These are phyloP conservation scores for Drosophila meridionalis DNA, from an alignment of 2,888 invertebrate species.

Conservation along the genomic window DNA sequence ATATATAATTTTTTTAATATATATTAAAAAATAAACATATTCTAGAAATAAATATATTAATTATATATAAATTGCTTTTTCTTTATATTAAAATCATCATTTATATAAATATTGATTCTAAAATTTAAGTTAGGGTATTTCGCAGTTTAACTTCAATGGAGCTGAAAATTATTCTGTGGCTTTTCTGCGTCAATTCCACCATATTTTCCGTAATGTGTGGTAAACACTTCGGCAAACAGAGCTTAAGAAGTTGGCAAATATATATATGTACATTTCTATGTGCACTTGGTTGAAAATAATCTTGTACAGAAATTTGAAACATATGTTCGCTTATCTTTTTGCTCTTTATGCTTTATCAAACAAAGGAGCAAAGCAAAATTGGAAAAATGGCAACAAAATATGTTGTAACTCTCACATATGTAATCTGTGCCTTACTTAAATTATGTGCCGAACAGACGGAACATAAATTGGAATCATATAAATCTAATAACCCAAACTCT, in stretches of 20 bases:
- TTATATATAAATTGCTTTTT: too few species aligned
- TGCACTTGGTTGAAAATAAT: background rate
- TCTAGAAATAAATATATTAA: too few species aligned
- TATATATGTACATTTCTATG: conserved; percentile 28
- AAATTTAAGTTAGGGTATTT: conserved; percentile 23
- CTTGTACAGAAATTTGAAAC: conserved; percentile 33
- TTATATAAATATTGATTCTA: too few species aligned
- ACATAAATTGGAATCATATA: too few species aligned
- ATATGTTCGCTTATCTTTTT: conserved; percentile 46
- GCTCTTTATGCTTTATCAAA: background rate
- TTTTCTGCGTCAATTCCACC: conserved; percentile 65
- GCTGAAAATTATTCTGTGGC: conserved; percentile 7
- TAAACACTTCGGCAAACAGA: conserved; percentile 66
- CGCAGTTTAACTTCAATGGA: background rate
- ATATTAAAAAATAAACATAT: too few species aligned
- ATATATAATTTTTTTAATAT: background rate
- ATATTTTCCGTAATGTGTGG: conserved; percentile 70
- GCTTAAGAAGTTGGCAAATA: conserved; percentile 36
- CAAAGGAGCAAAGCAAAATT: background rate
- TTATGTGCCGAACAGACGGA: too few species aligned
- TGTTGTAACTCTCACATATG: background rate
- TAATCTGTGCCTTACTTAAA: background rate
- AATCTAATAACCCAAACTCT: too few species aligned
- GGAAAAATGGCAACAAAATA: background rate
- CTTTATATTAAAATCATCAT: too few species aligned